phyloP scores from a whole-genome alignment of 64 coral and sea anemone species.

The Hydrozoanthus tunicans region DNA sequence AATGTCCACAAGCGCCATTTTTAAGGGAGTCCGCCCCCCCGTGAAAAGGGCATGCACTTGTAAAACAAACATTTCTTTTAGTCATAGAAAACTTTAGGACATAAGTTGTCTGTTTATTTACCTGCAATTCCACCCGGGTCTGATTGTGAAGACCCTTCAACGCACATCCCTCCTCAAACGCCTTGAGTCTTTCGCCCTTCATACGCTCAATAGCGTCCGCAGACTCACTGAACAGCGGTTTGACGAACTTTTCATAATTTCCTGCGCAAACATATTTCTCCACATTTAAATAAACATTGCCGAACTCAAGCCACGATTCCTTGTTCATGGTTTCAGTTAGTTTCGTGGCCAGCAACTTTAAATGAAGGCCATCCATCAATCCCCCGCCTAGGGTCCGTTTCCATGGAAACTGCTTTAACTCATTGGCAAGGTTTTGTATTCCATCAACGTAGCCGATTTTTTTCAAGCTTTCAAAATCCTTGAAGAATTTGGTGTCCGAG shows the following conservation, averaged over 20 bases:
- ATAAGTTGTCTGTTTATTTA: neutral
- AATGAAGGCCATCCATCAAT: constrained; percentile 57
- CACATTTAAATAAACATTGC: constrained; percentile 24
- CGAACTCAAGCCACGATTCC: constrained; percentile 29
- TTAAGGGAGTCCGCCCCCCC: no score
- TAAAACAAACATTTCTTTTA: no score
- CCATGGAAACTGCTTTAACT: constrained; percentile 34
- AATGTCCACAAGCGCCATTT: no score
- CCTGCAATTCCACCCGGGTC: constrained; percentile 10
- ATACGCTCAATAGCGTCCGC: neutral
- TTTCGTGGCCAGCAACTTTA: constrained; percentile 14
- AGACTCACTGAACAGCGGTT: neutral
- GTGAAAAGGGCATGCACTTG: no score
- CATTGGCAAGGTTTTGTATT: constrained; percentile 31
- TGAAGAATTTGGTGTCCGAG: constrained; percentile 19
- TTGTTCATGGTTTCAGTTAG: neutral
- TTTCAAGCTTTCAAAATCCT: constrained; percentile 46
- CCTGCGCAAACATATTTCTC: constrained; percentile 12
- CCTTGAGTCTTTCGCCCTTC: neutral
- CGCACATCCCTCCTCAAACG: constrained; percentile 26
- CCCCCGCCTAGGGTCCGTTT: constrained; percentile 60
- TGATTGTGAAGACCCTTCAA: neutral
- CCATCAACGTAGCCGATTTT: constrained; percentile 34
- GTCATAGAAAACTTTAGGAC: no score
- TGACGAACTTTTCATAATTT: neutral